Evolutionary conservation across 2,113 vertebrate genomes (phyloP).

Genomic region (Nycticebus coucang): DNA sequence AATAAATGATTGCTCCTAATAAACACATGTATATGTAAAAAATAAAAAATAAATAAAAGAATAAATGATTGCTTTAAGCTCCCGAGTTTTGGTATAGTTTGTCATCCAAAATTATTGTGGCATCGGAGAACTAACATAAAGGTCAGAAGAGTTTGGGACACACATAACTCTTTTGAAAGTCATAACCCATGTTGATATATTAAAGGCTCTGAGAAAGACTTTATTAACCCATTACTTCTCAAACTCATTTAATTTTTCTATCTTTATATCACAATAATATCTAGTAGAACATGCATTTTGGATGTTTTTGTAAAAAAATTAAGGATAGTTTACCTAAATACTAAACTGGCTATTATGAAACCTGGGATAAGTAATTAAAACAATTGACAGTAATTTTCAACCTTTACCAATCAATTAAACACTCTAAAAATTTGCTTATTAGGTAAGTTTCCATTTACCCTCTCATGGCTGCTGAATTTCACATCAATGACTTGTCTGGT

Average conservation of each 20-base stretch:
- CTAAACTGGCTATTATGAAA: conserved; percentile 1
- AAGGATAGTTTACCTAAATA: background rate
- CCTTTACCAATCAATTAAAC: background rate
- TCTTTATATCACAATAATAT: background rate
- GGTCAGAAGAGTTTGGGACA: background rate
- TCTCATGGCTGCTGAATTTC: conserved; percentile 13
- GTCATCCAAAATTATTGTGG: background rate
- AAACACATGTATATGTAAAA: no score
- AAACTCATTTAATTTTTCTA: conserved; percentile 3
- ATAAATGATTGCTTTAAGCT: no score
- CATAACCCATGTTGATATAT: background rate
- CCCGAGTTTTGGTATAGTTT: background rate
- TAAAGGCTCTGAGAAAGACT: background rate
- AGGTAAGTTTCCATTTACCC: background rate
- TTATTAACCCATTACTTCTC: background rate
- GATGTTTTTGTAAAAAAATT: background rate
- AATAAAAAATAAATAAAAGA: no score
- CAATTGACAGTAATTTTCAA: conserved; percentile 4
- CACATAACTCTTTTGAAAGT: background rate
- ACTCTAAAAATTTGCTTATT: conserved; percentile 12
- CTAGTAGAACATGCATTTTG: background rate
- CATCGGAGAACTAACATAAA: background rate
- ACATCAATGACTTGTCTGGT: background rate
- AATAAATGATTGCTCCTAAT: no score
- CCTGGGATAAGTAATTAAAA: conserved; percentile 6